Conservation (phyloP, 2,888 invertebrate genomes). For the Chrysolina oricalcia region DNA sequence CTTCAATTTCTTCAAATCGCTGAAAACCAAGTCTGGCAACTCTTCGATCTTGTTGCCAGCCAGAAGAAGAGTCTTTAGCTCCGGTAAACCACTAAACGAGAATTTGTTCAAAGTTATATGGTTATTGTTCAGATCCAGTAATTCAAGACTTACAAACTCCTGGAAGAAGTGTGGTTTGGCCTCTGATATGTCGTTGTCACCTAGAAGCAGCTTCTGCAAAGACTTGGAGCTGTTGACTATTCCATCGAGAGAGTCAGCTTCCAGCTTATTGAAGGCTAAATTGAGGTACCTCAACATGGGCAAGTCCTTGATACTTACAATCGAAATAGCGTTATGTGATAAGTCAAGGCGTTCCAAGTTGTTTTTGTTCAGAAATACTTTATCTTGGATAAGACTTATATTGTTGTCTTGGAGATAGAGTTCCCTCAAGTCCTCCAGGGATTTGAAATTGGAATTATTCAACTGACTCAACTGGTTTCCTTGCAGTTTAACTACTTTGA, state of each 20-base stretch:
- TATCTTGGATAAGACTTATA: constrained; percentile 49
- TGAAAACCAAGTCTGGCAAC: constrained; percentile 59
- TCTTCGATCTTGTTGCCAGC: constrained; percentile 58
- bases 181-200: constrained; percentile 56
- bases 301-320: constrained; percentile 53
- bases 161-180: constrained; percentile 47
- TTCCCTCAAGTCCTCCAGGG: constrained; percentile 53
- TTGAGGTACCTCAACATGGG: constrained; percentile 58
- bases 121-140: constrained; percentile 61
- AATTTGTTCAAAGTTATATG: constrained; percentile 52
- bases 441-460: constrained; percentile 47
- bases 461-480: constrained; percentile 54
- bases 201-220: constrained; percentile 54
- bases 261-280: constrained; percentile 59
- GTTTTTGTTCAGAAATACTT: constrained; percentile 52
- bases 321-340: constrained; percentile 55
- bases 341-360: constrained; percentile 56
- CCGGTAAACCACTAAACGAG: constrained; percentile 55
- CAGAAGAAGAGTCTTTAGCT: constrained; percentile 57
- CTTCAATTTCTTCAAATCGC: constrained; percentile 57
- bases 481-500: constrained; percentile 55
- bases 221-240: constrained; percentile 48
- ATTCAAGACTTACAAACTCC: constrained; percentile 49
- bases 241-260: constrained; percentile 42
- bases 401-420: constrained; percentile 52